Conservation (phyloP, 2,888 invertebrate species). For the Pseudoips prasinana region DNA sequence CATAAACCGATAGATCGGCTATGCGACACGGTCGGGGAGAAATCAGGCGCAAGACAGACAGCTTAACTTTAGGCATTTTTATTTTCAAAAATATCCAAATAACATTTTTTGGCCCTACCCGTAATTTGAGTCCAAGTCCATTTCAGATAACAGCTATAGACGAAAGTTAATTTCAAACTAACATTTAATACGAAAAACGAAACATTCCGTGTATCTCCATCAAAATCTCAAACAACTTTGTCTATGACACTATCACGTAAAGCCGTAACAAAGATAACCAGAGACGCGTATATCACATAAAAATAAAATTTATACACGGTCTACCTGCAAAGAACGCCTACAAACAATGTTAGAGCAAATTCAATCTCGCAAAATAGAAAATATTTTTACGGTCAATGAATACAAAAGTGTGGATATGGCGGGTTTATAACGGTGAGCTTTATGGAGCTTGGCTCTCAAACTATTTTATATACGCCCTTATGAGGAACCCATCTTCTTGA, state of each 20-base stretch:
- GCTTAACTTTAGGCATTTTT: too few relatives aligned
- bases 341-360: conserved; percentile 73
- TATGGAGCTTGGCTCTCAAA: conserved; percentile 45
- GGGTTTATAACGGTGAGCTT: conserved; percentile 42
- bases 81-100: too few relatives aligned
- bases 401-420: conserved; percentile 68
- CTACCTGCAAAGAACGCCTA: conserved; percentile 60
- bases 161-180: too few relatives aligned
- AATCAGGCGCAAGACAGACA: too few relatives aligned
- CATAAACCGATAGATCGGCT: too few relatives aligned
- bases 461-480: conserved; percentile 18
- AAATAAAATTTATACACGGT: conserved; percentile 55
- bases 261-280: conserved; percentile 39
- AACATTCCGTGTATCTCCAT: conserved; percentile 1
- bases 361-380: conserved; percentile 77
- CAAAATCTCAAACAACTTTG: conserved; percentile 22
- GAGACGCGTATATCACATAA: conserved; percentile 42
- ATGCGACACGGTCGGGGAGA: too few relatives aligned
- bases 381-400: conserved; percentile 78
- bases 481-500: conserved; percentile 8
- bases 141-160: too few relatives aligned
- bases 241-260: conserved; percentile 35
- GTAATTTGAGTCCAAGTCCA: too few relatives aligned
- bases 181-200: too few relatives aligned
- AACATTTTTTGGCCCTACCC: too few relatives aligned